These are phyloP conservation scores for Callorhinus ursinus DNA, from an alignment of 2,113 vertebrate species.

Conservation along the genomic window DNA sequence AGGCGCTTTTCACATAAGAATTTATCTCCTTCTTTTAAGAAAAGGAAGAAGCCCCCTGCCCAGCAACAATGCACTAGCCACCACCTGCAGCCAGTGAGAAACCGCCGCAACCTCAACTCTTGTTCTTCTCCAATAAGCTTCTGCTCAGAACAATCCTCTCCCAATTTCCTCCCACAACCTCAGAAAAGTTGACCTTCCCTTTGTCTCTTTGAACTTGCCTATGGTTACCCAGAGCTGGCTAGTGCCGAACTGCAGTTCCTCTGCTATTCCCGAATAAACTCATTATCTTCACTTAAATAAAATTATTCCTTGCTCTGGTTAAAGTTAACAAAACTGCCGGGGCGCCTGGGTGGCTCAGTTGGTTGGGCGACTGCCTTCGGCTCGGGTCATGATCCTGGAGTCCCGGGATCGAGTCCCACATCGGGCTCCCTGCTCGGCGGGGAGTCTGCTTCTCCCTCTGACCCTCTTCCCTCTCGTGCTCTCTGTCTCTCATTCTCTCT, in stretches of 20 bases:
- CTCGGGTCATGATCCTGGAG: no score
- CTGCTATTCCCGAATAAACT: not conserved
- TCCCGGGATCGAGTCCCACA: no score
- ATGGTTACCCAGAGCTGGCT: not conserved
- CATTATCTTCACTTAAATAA: not conserved
- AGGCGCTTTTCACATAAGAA: not conserved
- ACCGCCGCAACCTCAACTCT: no score
- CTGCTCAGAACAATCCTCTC: not conserved
- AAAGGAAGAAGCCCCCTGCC: not conserved
- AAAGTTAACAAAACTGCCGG: not conserved
- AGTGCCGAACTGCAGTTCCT: not conserved
- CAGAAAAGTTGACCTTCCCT: not conserved
- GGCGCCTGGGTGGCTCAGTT: no score
- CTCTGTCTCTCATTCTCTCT: no score
- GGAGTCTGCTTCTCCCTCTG: no score
- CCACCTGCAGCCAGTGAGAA: not conserved
- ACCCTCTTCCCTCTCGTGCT: no score
- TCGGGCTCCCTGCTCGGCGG: no score
- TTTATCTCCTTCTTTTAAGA: not conserved
- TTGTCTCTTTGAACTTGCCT: not conserved
- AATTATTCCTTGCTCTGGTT: not conserved
- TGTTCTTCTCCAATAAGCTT: not conserved
- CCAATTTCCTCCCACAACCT: not conserved
- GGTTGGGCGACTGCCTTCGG: no score
- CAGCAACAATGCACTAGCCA: not conserved